Evolutionary conservation across 2,113 vertebrate species (phyloP).

Genomic region (Ctenomys sociabilis): DNA sequence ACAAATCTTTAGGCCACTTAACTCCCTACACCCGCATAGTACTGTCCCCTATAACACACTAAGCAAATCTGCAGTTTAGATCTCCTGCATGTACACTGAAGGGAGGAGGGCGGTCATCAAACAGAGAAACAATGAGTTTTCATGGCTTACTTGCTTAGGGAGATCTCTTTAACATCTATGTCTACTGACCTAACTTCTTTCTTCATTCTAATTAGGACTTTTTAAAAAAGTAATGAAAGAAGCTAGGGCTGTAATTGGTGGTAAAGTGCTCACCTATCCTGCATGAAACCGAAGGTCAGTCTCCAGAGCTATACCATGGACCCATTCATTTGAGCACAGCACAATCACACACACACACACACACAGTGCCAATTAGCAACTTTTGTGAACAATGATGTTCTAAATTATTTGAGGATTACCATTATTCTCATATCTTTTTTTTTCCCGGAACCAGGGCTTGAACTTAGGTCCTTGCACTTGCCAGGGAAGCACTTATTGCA

Average conservation of each 20-base stretch:
- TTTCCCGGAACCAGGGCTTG: no score
- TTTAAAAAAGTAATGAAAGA: background rate
- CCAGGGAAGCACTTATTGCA: no score
- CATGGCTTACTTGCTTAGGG: background rate
- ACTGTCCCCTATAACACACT: background rate
- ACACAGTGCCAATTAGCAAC: background rate
- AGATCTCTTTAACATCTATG: background rate
- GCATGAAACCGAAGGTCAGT: background rate
- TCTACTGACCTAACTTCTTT: background rate
- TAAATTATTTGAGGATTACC: background rate
- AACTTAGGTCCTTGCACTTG: no score
- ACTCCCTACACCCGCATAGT: background rate
- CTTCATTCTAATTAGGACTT: background rate
- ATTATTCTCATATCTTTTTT: background rate
- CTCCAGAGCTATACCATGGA: background rate
- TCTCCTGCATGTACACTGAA: background rate
- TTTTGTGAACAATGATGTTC: background rate
- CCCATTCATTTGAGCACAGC: background rate
- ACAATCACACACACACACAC: background rate
- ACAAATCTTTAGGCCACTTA: background rate
- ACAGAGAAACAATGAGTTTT: background rate
- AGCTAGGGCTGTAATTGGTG: background rate
- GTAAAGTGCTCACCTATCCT: background rate
- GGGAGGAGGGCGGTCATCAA: background rate
- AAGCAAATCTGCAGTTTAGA: background rate